These are phyloP conservation scores for Rhinichthys klamathensis DNA, from an alignment of 2,113 vertebrate genomes.

Conservation along the genomic window DNA sequence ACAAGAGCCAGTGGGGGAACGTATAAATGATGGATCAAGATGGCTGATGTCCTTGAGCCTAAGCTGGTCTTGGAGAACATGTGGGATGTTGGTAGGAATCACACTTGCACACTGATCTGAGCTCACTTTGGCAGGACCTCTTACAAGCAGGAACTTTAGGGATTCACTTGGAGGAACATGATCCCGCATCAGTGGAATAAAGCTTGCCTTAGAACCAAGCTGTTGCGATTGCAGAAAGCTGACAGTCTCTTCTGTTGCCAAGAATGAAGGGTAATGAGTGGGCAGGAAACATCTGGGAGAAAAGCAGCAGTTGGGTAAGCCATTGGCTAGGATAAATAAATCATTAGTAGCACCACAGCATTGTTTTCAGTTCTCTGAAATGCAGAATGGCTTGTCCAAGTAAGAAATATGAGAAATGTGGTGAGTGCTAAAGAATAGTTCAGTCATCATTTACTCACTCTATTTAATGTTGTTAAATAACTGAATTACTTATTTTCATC, in stretches of 20 bases:
- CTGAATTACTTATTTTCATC: neutral
- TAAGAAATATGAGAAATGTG: neutral
- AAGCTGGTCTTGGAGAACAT: conserved; percentile 40
- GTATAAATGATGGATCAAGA: conserved; percentile 62
- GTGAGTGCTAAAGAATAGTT: neutral
- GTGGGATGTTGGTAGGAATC: conserved; percentile 26
- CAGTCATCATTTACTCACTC: neutral
- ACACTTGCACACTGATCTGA: conserved; percentile 8
- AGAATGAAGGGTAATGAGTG: conserved; percentile 48
- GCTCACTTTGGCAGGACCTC: conserved; percentile 28
- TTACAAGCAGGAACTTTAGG: conserved; percentile 27
- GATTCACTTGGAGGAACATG: neutral
- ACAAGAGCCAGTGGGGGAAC: conserved; percentile 40
- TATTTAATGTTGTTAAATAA: neutral
- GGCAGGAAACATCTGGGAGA: conserved; percentile 39
- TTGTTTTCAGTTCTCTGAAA: conserved; percentile 41
- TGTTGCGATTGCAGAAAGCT: neutral
- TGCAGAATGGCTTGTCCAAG: neutral
- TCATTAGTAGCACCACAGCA: conserved; percentile 37
- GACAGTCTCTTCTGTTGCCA: conserved; percentile 36
- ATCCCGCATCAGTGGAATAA: conserved; percentile 31
- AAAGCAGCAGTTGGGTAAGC: conserved; percentile 35
- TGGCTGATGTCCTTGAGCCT: conserved; percentile 36
- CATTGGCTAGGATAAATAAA: conserved; percentile 57
- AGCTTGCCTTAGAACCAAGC: conserved; percentile 5